Evolutionary conservation across 2,888 invertebrate genomes (phyloP).

Genomic region (Heliconius ismenius): DNA sequence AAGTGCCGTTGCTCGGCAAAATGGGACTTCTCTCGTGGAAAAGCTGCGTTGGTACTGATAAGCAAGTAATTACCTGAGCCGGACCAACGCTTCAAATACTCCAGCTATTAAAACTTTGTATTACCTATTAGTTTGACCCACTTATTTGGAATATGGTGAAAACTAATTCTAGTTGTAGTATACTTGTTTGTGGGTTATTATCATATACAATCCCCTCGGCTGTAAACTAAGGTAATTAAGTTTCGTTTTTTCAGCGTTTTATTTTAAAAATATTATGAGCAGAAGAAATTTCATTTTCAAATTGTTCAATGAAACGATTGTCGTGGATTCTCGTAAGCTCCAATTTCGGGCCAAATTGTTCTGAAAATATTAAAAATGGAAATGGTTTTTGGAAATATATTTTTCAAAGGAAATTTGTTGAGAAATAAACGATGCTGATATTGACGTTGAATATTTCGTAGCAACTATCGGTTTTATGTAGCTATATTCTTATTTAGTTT

Average conservation of each 20-base stretch:
- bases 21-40: slow-evolving; percentile 36
- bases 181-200: slow-evolving; percentile 6
- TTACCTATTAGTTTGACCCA: slow-evolving; percentile 37
- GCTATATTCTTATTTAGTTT: background rate
- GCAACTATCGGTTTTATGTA: background rate
- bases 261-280: background rate
- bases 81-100: slow-evolving; percentile 38
- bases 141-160: slow-evolving; percentile 20
- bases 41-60: slow-evolving; percentile 41
- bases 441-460: background rate
- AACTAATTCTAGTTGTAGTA: slow-evolving; percentile 12
- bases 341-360: slow-evolving; percentile 16
- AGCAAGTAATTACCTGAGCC: slow-evolving; percentile 41
- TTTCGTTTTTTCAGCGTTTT: background rate
- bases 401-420: background rate
- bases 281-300: slow-evolving; percentile 4
- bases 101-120: slow-evolving; percentile 43
- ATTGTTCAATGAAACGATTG: slow-evolving; percentile 3
- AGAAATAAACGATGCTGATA: slow-evolving; percentile 1
- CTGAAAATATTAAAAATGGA: slow-evolving; percentile 6
- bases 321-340: slow-evolving; percentile 5
- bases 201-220: background rate
- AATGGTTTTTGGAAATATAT: background rate
- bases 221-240: background rate
- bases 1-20: slow-evolving; percentile 37